Evolutionary conservation across 2,888 invertebrate species (phyloP).

Genomic region (Girardia tigrina): DNA sequence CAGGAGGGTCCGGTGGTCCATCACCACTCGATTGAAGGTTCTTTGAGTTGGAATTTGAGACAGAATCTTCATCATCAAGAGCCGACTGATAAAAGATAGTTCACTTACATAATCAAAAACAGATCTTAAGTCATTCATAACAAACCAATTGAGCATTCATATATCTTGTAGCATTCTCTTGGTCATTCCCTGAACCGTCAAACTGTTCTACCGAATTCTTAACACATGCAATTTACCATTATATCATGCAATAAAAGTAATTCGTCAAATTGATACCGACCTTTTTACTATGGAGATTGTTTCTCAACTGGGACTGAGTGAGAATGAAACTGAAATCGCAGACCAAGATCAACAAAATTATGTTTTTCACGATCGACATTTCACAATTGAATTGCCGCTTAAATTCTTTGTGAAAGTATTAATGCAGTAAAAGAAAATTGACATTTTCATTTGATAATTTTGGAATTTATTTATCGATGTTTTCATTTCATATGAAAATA

Average conservation of each 20-base stretch:
- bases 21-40: background rate
- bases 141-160: background rate
- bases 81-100: background rate
- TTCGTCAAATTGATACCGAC: background rate
- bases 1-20: background rate
- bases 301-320: background rate
- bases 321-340: background rate
- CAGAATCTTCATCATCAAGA: background rate
- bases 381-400: background rate
- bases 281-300: background rate
- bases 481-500: no score
- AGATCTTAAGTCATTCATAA: no score
- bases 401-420: background rate
- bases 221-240: background rate
- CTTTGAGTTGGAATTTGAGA: background rate
- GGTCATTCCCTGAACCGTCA: background rate
- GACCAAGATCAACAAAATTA: background rate
- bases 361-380: background rate
- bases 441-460: no score
- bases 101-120: no score
- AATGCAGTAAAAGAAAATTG: background rate
- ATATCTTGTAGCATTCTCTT: background rate
- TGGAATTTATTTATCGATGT: no score
- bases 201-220: background rate
- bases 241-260: background rate